Conservation (phyloP, 2,113 vertebrate genomes). For the Apteryx owenii region DNA sequence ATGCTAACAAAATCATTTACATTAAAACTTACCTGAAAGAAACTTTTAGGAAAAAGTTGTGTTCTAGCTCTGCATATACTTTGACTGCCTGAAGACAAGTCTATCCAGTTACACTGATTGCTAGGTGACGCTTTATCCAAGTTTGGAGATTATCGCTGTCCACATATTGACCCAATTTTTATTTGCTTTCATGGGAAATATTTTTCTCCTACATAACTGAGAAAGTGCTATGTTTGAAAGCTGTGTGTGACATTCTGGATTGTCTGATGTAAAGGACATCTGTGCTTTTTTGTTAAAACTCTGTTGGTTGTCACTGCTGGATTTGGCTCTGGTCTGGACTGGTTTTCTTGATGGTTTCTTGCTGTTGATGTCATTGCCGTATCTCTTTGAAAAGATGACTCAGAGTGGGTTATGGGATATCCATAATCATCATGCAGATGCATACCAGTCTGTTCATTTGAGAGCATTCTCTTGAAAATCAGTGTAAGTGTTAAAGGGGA, state of each 20-base stretch:
- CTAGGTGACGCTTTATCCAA: not conserved
- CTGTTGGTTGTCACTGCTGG: not conserved
- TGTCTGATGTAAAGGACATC: not conserved
- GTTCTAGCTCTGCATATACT: not conserved
- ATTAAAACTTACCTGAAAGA: not conserved
- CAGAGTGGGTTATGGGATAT: conserved; percentile 18
- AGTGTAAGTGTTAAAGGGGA: conserved; percentile 35
- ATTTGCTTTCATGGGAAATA: not conserved
- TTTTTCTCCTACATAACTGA: not conserved
- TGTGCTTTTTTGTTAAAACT: not conserved
- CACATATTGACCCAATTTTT: not conserved
- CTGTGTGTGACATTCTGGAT: not conserved
- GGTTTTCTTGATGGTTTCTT: conserved; percentile 22
- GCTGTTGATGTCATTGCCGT: not conserved
- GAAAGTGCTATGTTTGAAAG: not conserved
- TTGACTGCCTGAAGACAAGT: not conserved
- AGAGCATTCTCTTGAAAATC: conserved; percentile 19
- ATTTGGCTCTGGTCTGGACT: not conserved
- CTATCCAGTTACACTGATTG: not conserved
- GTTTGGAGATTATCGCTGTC: not conserved
- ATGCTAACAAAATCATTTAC: not conserved
- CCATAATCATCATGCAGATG: conserved; percentile 22
- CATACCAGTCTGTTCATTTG: conserved; percentile 3
- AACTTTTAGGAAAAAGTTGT: not conserved
- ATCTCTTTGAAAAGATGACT: conserved; percentile 1